phyloP scores from a whole-genome alignment of 2,888 invertebrate species.

The Criorhina ranunculi region DNA sequence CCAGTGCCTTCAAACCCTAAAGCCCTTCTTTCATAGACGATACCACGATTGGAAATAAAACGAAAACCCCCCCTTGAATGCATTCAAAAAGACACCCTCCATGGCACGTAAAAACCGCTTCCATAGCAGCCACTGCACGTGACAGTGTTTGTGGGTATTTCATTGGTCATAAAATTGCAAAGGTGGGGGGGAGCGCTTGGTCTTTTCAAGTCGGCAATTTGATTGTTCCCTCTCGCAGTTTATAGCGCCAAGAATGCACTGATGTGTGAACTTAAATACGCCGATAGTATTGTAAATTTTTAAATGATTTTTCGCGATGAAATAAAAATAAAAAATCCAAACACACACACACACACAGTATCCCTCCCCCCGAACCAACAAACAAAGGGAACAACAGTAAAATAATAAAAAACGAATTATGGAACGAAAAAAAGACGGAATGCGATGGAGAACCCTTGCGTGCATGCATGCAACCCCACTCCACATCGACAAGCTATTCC shows the following conservation, averaged over 20 bases:
- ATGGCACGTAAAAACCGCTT: not conserved
- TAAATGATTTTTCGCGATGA: slow-evolving; percentile 81
- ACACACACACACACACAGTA: too few relatives aligned
- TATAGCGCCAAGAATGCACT: slow-evolving; percentile 79
- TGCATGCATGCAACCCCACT: slow-evolving; percentile 43
- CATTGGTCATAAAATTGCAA: slow-evolving; percentile 50
- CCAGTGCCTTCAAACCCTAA: too few relatives aligned
- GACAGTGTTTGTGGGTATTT: not conserved
- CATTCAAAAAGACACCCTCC: not conserved
- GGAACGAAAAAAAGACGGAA: slow-evolving; percentile 1
- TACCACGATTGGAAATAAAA: too few relatives aligned
- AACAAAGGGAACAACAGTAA: slow-evolving; percentile 54
- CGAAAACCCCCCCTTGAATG: too few relatives aligned
- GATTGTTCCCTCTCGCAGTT: slow-evolving; percentile 77
- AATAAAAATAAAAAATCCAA: slow-evolving; percentile 63
- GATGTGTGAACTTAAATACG: slow-evolving; percentile 84
- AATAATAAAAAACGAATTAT: slow-evolving; percentile 76
- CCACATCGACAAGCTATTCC: not conserved
- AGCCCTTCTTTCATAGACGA: too few relatives aligned
- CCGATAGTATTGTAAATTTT: slow-evolving; percentile 82
- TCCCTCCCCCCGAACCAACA: not conserved
- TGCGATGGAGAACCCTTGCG: slow-evolving; percentile 29
- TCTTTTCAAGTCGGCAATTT: slow-evolving; percentile 22
- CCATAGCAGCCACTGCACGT: not conserved
- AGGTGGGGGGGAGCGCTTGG: slow-evolving; percentile 20